These are phyloP conservation scores for Scartelaos histophorus DNA, from an alignment of 2,113 vertebrate species.

Conservation along the genomic window DNA sequence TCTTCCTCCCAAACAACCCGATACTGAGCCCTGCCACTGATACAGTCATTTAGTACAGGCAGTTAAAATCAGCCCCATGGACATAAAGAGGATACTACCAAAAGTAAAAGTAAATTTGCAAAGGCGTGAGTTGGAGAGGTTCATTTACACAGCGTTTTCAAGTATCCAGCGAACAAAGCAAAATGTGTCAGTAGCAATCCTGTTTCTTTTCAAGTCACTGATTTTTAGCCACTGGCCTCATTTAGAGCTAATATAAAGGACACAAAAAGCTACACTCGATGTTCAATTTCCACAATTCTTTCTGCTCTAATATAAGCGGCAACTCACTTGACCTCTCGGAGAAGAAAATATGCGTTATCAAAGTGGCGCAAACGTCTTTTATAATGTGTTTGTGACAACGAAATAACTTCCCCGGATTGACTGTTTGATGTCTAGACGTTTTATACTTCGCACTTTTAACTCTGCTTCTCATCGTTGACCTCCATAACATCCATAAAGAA, in stretches of 20 bases:
- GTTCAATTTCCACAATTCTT: conserved; percentile 33
- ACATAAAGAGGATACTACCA: conserved; percentile 3
- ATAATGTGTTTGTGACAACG: no score
- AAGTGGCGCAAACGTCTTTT: conserved; percentile 27
- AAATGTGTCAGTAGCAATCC: conserved; percentile 19
- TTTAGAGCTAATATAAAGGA: conserved; percentile 23
- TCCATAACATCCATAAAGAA: conserved; percentile 13
- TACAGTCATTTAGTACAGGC: neutral
- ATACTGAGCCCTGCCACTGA: conserved; percentile 17
- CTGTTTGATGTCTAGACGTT: neutral
- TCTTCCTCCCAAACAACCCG: neutral
- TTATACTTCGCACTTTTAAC: neutral
- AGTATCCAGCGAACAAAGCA: conserved; percentile 26
- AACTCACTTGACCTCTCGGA: conserved; percentile 57
- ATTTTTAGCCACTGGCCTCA: conserved; percentile 19
- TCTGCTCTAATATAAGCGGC: conserved; percentile 47
- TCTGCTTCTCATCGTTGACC: conserved; percentile 37
- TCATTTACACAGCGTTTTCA: conserved; percentile 20
- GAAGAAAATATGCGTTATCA: conserved; percentile 46
- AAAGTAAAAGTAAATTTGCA: neutral
- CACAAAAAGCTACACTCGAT: conserved; percentile 28
- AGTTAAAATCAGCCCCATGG: neutral
- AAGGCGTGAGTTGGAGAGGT: neutral
- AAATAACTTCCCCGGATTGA: no score
- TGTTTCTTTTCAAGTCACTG: conserved; percentile 31